Evolutionary conservation across 2,113 vertebrate species (phyloP), one percentile per base, ranked within the genome.

Genomic region (Gila orcuttii): DNA sequence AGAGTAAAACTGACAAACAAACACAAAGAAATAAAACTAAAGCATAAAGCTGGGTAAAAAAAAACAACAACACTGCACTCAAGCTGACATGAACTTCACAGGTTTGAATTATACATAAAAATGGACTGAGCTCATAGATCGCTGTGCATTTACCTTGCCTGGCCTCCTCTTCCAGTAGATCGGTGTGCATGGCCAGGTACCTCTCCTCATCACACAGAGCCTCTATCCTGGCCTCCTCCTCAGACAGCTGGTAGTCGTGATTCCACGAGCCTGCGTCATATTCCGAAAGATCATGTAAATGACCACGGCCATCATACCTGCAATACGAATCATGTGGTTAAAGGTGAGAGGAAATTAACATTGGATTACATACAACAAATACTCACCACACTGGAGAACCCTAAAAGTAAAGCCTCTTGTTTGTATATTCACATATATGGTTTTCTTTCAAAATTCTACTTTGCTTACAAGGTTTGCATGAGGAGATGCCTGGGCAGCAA

Each of bases 231-330:
- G 96, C 97, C 92, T 99, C 98, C 93, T 99, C 98, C 93, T 99
- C 98, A 0, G 98, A 99, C 89, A 99, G 95, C 6, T 97, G 96
- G 92, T 99, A 98, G 90, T 96, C 97, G 89, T 96, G 95, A 94
- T 99, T 99, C 98, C 98, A 99, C 0, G 98, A 98, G 88, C 97
- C 98, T 28, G 98, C 97, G 86, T 99, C 98, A n/a, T 98, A 99
- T 87, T 99, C 98, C 89, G 98, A 99, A 84, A 99, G 98, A 96
- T 99, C 98, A 94, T 99, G 98, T 75, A 99, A 97, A 95, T 99
- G 98, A 96, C 98, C 98, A 45, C 98, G 97, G 77, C 98, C 98
- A 93, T 99, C 98, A 2, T 99, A 99, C 96, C 98, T 99, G 97
- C 94, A 96, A 96, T 90, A 91, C 69, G 95, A 97, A 94, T 90